Conservation (phyloP, 1,140 invertebrate species). For the Camponotus pennsylvanicus region DNA sequence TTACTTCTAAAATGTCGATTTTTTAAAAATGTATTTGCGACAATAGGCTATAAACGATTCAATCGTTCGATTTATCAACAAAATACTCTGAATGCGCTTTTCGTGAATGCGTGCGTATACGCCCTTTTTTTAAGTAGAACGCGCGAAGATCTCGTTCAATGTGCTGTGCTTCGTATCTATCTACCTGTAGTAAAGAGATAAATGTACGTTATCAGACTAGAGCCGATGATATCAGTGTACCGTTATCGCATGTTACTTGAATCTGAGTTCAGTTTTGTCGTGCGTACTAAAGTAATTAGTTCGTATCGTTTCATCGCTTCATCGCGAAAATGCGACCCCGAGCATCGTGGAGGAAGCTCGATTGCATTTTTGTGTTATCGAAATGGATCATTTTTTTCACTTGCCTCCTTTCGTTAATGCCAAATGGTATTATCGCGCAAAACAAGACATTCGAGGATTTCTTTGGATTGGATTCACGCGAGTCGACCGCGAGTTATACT, state of each 20-base stretch:
- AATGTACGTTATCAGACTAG: constrained; percentile 73
- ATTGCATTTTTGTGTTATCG: constrained; percentile 29
- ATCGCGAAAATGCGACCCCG: constrained; percentile 67
- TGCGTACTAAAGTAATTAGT: constrained; percentile 65
- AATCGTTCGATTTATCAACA: not conserved
- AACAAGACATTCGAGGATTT: constrained; percentile 71
- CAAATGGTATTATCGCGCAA: constrained; percentile 12
- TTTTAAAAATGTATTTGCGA: constrained; percentile 26
- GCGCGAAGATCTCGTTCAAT: constrained; percentile 2
- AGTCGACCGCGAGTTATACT: constrained; percentile 1
- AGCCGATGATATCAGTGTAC: constrained; percentile 74
- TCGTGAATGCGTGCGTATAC: not conserved
- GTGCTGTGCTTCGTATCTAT: constrained; percentile 33
- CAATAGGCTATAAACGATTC: not conserved
- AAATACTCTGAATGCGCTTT: not conserved
- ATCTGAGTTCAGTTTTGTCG: constrained; percentile 68
- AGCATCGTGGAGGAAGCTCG: constrained; percentile 24
- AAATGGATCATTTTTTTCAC: constrained; percentile 27
- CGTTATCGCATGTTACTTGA: constrained; percentile 72
- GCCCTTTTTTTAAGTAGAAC: constrained; percentile 56
- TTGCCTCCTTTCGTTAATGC: not conserved
- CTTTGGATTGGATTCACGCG: constrained; percentile 60
- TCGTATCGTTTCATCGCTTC: constrained; percentile 7
- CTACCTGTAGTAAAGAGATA: constrained; percentile 74
- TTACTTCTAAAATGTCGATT: constrained; percentile 43